A percentile compares a stretch with the other conserved stretches of the same genome.
phyloP scores from a whole-genome alignment of 2,113 vertebrate genomes.

The Alosa alosa region DNA sequence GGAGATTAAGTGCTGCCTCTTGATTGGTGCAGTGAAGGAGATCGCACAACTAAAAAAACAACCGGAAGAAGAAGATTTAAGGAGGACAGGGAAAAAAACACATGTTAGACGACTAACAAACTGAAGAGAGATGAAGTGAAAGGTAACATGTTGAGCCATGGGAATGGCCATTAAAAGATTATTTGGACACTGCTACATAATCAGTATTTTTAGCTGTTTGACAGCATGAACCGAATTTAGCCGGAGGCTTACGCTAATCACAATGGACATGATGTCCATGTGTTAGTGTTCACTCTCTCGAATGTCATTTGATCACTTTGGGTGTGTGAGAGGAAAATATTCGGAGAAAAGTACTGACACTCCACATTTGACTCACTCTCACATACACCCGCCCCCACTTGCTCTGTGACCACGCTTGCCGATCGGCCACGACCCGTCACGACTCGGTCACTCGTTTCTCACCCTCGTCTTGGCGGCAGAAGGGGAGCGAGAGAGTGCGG shows the following conservation, averaged over 20 bases:
- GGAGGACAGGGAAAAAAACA: background rate
- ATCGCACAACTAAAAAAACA: background rate
- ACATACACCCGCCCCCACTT: background rate
- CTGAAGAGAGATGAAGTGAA: background rate
- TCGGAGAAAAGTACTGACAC: constrained; percentile 2
- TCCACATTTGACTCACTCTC: background rate
- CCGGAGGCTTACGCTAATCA: background rate
- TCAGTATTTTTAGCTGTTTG: constrained; percentile 6
- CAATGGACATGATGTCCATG: background rate
- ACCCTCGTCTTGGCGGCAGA: background rate
- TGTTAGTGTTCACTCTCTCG: background rate
- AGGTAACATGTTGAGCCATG: background rate
- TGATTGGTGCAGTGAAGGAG: constrained; percentile 45
- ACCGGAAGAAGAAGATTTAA: background rate
- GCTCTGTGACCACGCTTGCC: background rate
- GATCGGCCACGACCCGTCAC: background rate
- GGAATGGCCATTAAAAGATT: background rate
- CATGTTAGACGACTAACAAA: background rate
- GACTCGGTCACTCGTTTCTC: background rate
- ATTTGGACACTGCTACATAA: background rate
- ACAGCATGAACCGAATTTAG: background rate
- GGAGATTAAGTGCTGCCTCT: constrained; percentile 42
- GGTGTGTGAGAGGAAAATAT: background rate
- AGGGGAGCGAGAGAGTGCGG: background rate
- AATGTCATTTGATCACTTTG: background rate